phyloP scores from a whole-genome alignment of 2,797 vertebrate species.

The Pelodytes ibericus region DNA sequence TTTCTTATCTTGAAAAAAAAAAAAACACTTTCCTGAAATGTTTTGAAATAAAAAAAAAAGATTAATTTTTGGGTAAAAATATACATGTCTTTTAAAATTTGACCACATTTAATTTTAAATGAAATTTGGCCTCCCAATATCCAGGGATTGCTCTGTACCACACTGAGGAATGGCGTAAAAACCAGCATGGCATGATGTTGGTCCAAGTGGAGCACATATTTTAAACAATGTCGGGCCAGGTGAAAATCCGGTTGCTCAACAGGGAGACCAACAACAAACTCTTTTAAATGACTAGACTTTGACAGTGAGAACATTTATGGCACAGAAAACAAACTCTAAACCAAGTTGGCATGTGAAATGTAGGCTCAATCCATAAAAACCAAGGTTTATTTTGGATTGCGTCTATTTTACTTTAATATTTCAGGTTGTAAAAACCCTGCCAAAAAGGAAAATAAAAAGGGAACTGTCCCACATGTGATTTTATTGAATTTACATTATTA shows the following conservation, averaged over 20 bases:
- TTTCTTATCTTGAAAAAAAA: no score
- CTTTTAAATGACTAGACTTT: background rate
- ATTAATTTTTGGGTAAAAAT: no score
- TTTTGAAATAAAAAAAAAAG: no score
- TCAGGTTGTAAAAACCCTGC: conserved; percentile 12
- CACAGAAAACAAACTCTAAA: conserved; percentile 1
- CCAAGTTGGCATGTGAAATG: conserved; percentile 11
- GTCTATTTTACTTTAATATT: conserved; percentile 24
- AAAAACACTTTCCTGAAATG: no score
- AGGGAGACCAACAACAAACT: conserved; percentile 1
- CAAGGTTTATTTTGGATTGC: conserved; percentile 21
- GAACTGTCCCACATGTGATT: background rate
- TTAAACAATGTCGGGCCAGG: background rate
- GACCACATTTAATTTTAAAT: no score
- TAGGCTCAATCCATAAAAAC: conserved; percentile 10
- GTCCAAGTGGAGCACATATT: background rate
- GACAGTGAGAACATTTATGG: conserved; percentile 20
- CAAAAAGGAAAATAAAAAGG: conserved; percentile 4
- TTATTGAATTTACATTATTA: conserved; percentile 10
- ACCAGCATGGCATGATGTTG: background rate
- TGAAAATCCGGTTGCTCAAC: conserved; percentile 1
- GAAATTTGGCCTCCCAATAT: no score
- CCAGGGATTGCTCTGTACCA: no score
- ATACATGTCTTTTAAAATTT: no score
- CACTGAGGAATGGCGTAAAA: background rate